These are phyloP conservation scores for Dasysyrphus albostriatus DNA, from an alignment of 2,888 invertebrate genomes.

Conservation along the genomic window DNA sequence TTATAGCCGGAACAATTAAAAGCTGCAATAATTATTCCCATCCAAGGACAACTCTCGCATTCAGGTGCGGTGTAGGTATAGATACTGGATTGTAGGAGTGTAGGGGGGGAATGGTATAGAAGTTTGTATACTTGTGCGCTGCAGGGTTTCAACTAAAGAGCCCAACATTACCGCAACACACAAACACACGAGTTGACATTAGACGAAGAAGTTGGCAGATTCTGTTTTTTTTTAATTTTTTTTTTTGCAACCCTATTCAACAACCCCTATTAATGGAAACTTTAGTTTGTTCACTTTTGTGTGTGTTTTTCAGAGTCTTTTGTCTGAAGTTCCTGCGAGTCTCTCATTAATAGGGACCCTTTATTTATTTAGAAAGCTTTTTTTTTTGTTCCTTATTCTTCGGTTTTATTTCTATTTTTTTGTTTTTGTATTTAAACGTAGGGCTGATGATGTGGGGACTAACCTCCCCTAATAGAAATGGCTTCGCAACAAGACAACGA, in stretches of 20 bases:
- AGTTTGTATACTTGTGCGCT: constrained; percentile 22
- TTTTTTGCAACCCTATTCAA: constrained; percentile 36
- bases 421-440: constrained; percentile 16
- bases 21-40: constrained; percentile 66
- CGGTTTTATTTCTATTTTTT: constrained; percentile 6
- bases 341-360: constrained; percentile 47
- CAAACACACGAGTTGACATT: constrained; percentile 46
- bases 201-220: constrained; percentile 43
- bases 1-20: constrained; percentile 72
- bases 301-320: constrained; percentile 51
- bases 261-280: constrained; percentile 64
- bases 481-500: constrained; percentile 47
- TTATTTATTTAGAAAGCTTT: constrained; percentile 59
- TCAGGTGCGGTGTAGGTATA: background rate
- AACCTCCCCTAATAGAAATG: constrained; percentile 48
- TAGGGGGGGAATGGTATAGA: background rate
- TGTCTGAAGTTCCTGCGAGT: constrained; percentile 44
- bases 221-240: constrained; percentile 32
- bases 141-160: constrained; percentile 1
- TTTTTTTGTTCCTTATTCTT: constrained; percentile 13
- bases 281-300: constrained; percentile 64
- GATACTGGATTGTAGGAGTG: constrained; percentile 3
- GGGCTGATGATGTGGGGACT: background rate
- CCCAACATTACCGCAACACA: constrained; percentile 32
- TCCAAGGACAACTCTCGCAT: constrained; percentile 46